phyloP scores from a whole-genome alignment of 1,140 invertebrate genomes.

The Plodia interpunctella region DNA sequence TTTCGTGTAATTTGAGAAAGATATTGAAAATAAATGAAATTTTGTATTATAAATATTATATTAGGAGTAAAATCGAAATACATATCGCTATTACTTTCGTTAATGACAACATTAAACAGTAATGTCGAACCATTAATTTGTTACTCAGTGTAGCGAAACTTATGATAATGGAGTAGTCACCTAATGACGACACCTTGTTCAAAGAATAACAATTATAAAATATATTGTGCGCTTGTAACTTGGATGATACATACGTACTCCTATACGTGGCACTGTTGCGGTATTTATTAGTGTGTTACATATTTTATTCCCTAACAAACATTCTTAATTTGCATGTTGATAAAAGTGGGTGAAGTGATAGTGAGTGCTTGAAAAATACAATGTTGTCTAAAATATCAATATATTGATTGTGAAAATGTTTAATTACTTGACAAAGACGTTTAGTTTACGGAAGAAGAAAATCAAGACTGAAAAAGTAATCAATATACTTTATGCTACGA shows the following conservation, averaged over 20 bases:
- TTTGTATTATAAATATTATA: too few species aligned
- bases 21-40: too few species aligned
- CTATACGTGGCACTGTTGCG: neutral
- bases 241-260: neutral
- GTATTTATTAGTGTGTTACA: neutral
- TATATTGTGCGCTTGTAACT: constrained; percentile 25
- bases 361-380: neutral
- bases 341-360: too few species aligned
- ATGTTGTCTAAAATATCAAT: neutral
- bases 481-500: neutral
- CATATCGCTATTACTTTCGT: too few species aligned
- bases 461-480: constrained; percentile 13
- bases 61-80: too few species aligned
- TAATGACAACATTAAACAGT: neutral
- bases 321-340: too few species aligned
- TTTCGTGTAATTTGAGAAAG: too few species aligned
- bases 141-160: neutral
- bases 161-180: neutral
- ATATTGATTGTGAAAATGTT: constrained; percentile 20
- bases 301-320: neutral
- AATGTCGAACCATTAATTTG: neutral
- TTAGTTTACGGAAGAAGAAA: constrained; percentile 30
- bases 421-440: constrained; percentile 30
- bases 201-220: constrained; percentile 33
- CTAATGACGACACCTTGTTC: constrained; percentile 16